Evolutionary conservation across 2,113 vertebrate genomes (phyloP).

Genomic region (Struthidea cinerea): DNA sequence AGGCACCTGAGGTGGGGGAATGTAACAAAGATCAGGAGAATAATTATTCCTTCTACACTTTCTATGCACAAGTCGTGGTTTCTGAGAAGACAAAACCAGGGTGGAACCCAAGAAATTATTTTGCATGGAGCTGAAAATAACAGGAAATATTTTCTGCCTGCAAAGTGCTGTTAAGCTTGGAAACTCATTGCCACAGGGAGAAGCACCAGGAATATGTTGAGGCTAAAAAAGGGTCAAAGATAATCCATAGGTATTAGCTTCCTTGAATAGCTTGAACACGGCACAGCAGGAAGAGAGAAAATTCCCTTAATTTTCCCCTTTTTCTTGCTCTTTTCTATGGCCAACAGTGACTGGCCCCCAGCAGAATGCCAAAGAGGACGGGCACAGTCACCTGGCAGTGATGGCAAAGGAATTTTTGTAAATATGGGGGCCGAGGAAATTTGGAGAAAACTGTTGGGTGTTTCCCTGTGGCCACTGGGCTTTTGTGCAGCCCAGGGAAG

Average conservation of each 20-base stretch:
- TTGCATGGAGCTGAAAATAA: neutral
- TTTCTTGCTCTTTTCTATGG: neutral
- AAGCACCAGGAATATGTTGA: neutral
- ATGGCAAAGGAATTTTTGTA: neutral
- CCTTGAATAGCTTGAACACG: fast-evolving
- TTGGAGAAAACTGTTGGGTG: neutral
- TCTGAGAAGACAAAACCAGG: neutral
- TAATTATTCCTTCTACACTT: neutral
- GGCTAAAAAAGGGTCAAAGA: neutral
- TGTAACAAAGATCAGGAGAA: neutral
- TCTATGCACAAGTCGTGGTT: neutral
- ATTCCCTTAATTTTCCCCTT: neutral
- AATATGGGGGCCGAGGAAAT: neutral
- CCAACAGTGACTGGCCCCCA: neutral
- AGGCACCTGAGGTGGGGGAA: neutral
- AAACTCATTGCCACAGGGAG: neutral
- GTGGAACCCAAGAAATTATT: neutral
- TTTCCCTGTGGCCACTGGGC: neutral
- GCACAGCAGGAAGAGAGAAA: neutral
- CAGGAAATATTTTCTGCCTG: neutral
- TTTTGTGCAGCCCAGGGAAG: neutral
- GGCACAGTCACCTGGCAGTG: neutral
- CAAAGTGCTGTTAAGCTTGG: neutral
- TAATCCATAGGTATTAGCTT: neutral
- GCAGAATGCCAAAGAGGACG: neutral